These are phyloP conservation scores for Peromyscus maniculatus DNA, from an alignment of 2,113 vertebrate species.

Conservation along the genomic window DNA sequence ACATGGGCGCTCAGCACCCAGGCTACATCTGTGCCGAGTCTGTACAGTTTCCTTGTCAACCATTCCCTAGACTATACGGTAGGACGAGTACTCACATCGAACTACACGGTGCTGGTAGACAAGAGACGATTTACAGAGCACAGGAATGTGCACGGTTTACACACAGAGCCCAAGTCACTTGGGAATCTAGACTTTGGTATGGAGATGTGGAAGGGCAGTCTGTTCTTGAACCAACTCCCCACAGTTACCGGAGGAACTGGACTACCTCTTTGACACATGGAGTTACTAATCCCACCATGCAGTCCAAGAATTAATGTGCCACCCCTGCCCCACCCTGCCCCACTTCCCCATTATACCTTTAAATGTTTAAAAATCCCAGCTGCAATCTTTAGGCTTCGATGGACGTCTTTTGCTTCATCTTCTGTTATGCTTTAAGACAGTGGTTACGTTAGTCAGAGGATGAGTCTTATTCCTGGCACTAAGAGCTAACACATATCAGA, in stretches of 20 bases:
- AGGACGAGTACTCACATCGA: neutral
- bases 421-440: conserved; percentile 92
- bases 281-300: neutral
- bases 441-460: neutral
- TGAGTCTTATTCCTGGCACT: neutral
- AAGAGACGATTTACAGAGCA: neutral
- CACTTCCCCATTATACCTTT: conserved; percentile 89
- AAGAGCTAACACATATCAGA: neutral
- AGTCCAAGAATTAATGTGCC: neutral
- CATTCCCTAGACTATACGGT: neutral
- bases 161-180: neutral
- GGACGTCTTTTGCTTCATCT: conserved; percentile 97
- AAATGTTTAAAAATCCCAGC: conserved; percentile 98
- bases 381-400: conserved; percentile 96
- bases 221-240: neutral
- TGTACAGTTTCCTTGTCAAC: neutral
- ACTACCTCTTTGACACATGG: neutral
- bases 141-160: neutral
- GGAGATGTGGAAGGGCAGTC: neutral
- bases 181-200: neutral
- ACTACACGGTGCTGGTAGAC: neutral
- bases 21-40: neutral
- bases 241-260: neutral
- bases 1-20: neutral
- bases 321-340: neutral